Percentiles rank a stretch among this genome's conserved stretches.
Conservation (phyloP, 30 jellyfish, hydroid and myxozoan species). For the Phacellophora camtschatica region DNA sequence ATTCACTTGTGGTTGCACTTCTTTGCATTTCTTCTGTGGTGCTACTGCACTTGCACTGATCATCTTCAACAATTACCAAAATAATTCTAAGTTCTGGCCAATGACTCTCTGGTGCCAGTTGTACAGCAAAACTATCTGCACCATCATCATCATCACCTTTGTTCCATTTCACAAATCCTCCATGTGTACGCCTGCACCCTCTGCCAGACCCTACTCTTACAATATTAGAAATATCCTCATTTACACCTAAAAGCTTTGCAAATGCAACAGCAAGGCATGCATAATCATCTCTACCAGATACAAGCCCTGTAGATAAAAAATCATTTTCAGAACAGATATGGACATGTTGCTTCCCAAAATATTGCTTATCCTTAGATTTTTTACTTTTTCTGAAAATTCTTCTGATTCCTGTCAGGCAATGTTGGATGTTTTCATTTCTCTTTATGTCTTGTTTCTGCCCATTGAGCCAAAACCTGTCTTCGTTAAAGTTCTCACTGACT, state of each 20-base stretch:
- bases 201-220: constrained; percentile 99
- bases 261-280: constrained; percentile 71
- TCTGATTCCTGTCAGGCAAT: constrained; percentile 62
- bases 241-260: constrained; percentile 52
- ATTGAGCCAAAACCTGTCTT: constrained; percentile 79
- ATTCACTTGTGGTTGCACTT: constrained; percentile 83
- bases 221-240: constrained; percentile 45
- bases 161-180: constrained; percentile 98
- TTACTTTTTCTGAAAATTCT: constrained; percentile 43
- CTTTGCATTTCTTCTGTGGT: constrained; percentile 90
- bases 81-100: constrained; percentile 81
- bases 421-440: constrained; percentile 40
- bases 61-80: constrained; percentile 77
- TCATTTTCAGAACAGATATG: constrained; percentile 79
- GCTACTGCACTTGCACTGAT: constrained; percentile 49
- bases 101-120: constrained; percentile 81
- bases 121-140: constrained; percentile 81
- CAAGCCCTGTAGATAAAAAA: constrained; percentile 98
- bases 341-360: constrained; percentile 16
- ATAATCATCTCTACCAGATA: constrained; percentile 96
- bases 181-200: constrained; percentile 94
- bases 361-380: constrained; percentile 24
- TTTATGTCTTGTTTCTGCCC: constrained; percentile 69
- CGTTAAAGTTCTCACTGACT: constrained; percentile 25
- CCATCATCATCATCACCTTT: constrained; percentile 84